These are phyloP conservation scores for Brachionus paranguensis DNA, from an alignment of 1,140 invertebrate genomes.

Conservation along the genomic window DNA sequence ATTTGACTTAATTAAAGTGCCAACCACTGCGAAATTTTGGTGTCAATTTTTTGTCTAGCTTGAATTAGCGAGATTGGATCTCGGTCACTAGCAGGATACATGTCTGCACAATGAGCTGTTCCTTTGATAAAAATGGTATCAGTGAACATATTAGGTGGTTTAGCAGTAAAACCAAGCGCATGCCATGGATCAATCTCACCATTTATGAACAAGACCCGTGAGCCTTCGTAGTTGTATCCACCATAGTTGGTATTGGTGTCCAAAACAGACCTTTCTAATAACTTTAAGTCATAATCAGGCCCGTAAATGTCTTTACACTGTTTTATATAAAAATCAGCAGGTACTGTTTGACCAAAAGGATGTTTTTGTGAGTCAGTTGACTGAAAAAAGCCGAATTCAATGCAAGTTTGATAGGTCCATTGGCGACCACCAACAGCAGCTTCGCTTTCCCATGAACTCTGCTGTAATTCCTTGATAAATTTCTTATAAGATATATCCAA, in stretches of 20 bases:
- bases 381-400: slow-evolving; percentile 89
- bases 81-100: slow-evolving; percentile 57
- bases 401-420: slow-evolving; percentile 92
- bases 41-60: slow-evolving; percentile 60
- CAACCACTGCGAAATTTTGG: slow-evolving; percentile 61
- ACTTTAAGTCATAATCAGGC: slow-evolving; percentile 59
- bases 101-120: slow-evolving; percentile 69
- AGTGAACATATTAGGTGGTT: slow-evolving; percentile 46
- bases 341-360: slow-evolving; percentile 71
- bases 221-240: slow-evolving; percentile 64
- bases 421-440: slow-evolving; percentile 58
- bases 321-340: slow-evolving; percentile 68
- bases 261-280: slow-evolving; percentile 62
- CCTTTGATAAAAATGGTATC: slow-evolving; percentile 56
- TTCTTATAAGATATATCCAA: slow-evolving; percentile 74
- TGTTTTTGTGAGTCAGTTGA: slow-evolving; percentile 67
- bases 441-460: slow-evolving; percentile 62
- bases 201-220: slow-evolving; percentile 76
- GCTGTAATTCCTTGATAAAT: slow-evolving; percentile 67
- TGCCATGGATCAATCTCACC: slow-evolving; percentile 90
- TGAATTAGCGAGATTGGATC: slow-evolving; percentile 61
- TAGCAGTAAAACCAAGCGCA: slow-evolving; percentile 61
- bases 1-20: not conserved
- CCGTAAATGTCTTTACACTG: slow-evolving; percentile 77
- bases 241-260: slow-evolving; percentile 76